Conservation (phyloP, 2,888 invertebrate genomes). For the Unio pictorum region DNA sequence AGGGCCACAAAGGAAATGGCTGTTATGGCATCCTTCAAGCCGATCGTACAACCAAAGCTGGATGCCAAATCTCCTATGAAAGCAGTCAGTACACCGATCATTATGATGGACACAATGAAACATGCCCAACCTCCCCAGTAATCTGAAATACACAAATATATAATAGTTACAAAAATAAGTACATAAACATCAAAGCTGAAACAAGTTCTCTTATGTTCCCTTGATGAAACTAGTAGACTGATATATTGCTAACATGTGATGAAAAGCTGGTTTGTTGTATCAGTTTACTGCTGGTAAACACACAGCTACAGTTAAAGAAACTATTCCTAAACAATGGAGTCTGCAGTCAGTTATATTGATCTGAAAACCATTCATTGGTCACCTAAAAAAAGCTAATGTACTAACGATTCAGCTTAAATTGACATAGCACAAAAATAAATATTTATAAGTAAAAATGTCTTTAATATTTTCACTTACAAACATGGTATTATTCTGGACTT, state of each 20-base stretch:
- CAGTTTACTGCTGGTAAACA: no score
- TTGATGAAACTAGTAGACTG: not conserved
- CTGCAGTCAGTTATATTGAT: no score
- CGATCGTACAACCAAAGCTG: constrained; percentile 96
- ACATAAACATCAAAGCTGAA: not conserved
- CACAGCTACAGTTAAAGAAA: no score
- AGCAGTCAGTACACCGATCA: constrained; percentile 95
- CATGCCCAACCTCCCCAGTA: constrained; percentile 95
- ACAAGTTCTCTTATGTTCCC: not conserved
- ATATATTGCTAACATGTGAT: not conserved
- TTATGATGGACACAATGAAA: constrained; percentile 91
- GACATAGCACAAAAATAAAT: no score
- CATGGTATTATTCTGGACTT: no score
- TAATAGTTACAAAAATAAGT: not conserved
- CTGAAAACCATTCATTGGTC: no score
- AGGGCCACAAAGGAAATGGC: constrained; percentile 98
- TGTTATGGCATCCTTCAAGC: constrained; percentile 96
- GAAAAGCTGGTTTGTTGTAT: not conserved
- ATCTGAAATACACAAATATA: constrained; percentile 47
- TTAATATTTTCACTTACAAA: no score
- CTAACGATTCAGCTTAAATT: no score
- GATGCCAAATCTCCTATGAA: constrained; percentile 97
- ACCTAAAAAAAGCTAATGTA: no score
- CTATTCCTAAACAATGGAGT: no score
- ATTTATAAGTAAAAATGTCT: no score